Evolutionary conservation across 2,888 invertebrate genomes (phyloP).

Genomic region (Silvanus unidentatus): DNA sequence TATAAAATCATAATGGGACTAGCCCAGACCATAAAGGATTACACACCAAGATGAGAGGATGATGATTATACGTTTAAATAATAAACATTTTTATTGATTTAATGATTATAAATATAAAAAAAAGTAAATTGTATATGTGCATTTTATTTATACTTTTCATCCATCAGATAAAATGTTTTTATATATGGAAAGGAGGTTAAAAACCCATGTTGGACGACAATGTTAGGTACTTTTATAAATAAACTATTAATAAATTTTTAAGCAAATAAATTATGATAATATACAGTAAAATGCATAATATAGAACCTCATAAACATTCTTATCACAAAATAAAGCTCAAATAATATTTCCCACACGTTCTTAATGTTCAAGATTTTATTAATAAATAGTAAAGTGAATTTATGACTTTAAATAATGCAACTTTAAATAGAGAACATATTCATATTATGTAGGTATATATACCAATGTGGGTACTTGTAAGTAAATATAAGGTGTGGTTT

Average conservation of each 20-base stretch:
- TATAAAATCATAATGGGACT: constrained; percentile 1
- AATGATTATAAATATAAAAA: neutral
- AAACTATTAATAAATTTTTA: constrained; percentile 5
- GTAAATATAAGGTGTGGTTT: too few relatives aligned
- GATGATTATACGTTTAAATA: too few relatives aligned
- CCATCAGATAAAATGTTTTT: neutral
- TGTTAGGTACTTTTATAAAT: neutral
- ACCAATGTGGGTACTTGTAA: too few relatives aligned
- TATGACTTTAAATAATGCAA: constrained; percentile 31
- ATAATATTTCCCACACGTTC: constrained; percentile 32
- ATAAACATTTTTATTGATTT: too few relatives aligned
- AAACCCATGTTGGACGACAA: neutral
- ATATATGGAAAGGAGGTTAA: neutral
- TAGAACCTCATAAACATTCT: constrained; percentile 15
- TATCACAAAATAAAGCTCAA: constrained; percentile 29
- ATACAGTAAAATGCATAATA: constrained; percentile 3
- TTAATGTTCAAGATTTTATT: constrained; percentile 32
- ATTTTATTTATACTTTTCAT: neutral
- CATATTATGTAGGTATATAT: too few relatives aligned
- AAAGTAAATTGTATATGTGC: neutral
- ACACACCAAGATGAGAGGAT: too few relatives aligned
- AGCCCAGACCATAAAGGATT: too few relatives aligned
- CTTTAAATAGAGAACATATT: constrained; percentile 4
- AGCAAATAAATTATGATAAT: constrained; percentile 5
- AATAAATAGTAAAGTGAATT: constrained; percentile 32